These are phyloP conservation scores for Tiliacea aurago DNA, from an alignment of 2,888 invertebrate genomes.

Conservation along the genomic window DNA sequence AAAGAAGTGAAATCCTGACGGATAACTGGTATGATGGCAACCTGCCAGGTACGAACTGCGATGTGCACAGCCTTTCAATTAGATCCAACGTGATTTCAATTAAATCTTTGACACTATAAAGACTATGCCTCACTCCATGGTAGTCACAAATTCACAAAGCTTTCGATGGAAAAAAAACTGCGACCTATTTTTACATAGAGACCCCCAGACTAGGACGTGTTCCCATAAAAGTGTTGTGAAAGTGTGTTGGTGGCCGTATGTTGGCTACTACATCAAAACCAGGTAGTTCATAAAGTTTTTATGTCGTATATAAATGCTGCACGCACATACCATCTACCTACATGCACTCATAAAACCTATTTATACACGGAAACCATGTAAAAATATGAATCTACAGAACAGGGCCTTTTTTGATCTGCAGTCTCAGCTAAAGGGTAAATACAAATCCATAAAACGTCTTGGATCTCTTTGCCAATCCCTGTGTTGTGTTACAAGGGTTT, in stretches of 20 bases:
- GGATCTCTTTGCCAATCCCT: too few species aligned
- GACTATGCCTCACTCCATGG: constrained; percentile 9
- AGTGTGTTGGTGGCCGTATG: constrained; percentile 17
- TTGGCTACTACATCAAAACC: constrained; percentile 35
- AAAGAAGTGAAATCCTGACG: constrained; percentile 16
- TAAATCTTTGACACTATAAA: constrained; percentile 30
- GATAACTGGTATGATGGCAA: constrained; percentile 2
- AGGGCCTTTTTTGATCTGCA: not conserved
- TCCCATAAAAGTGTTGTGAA: constrained; percentile 39
- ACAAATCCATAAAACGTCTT: too few species aligned
- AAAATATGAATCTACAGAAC: not conserved
- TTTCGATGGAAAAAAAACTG: constrained; percentile 14
- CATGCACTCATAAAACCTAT: not conserved
- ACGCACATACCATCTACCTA: too few species aligned
- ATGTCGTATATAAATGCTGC: constrained; percentile 26
- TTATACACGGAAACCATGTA: not conserved
- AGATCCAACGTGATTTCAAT: constrained; percentile 58
- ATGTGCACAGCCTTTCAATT: constrained; percentile 2
- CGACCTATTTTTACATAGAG: constrained; percentile 17
- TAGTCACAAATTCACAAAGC: constrained; percentile 15
- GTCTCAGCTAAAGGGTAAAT: not conserved
- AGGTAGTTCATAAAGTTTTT: constrained; percentile 37
- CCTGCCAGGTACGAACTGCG: constrained; percentile 24
- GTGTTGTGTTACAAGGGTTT: constrained; percentile 7
- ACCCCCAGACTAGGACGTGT: constrained; percentile 6